Conservation (phyloP, 2,113 vertebrate genomes). For the Vicugna pacos region DNA sequence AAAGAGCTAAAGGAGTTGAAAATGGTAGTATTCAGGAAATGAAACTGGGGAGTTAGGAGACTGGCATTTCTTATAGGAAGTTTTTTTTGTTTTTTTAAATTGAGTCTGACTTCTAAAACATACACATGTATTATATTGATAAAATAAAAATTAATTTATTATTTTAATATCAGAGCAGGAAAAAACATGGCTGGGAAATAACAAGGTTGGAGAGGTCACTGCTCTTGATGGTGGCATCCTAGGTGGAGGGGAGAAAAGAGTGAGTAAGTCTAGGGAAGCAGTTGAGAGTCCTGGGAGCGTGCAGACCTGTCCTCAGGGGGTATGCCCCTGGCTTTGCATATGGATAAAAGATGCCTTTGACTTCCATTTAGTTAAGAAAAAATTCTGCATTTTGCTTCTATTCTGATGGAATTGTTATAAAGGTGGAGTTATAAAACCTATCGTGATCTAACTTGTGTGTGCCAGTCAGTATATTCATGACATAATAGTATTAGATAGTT, state of each 20-base stretch:
- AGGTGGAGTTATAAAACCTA: background rate
- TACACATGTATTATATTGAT: background rate
- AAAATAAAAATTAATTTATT: constrained; percentile 39
- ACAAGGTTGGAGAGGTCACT: background rate
- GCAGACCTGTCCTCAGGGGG: background rate
- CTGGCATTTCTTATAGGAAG: background rate
- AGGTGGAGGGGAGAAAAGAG: background rate
- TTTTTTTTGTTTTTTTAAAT: background rate
- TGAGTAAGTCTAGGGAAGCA: background rate
- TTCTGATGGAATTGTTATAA: constrained; percentile 13
- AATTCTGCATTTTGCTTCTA: background rate
- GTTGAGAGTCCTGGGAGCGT: background rate
- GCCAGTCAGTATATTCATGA: background rate
- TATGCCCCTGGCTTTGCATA: background rate
- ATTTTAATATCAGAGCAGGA: background rate
- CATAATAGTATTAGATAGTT: background rate
- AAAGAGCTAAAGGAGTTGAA: background rate
- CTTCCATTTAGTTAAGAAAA: background rate
- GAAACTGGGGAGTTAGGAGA: background rate
- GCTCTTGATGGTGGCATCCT: background rate
- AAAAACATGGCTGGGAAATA: background rate
- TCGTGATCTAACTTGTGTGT: background rate
- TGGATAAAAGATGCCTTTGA: background rate
- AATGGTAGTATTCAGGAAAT: background rate
- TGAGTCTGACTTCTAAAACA: constrained; percentile 31